Conservation (phyloP, 1,140 invertebrate genomes). For the Cydia pomonella region DNA sequence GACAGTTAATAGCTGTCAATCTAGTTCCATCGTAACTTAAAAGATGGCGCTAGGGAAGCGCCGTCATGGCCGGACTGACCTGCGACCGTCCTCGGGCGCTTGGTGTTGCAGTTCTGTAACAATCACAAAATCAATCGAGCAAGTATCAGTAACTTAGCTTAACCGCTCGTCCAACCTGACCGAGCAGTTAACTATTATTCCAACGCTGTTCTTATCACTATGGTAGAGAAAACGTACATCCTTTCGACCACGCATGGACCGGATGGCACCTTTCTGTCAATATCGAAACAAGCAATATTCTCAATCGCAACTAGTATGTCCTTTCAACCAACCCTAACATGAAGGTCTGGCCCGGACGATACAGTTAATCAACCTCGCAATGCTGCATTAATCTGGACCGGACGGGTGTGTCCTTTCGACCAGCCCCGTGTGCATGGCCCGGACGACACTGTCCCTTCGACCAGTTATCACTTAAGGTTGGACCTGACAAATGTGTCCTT, state of each 20-base stretch:
- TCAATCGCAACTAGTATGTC: too few relatives aligned
- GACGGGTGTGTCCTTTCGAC: conserved; percentile 25
- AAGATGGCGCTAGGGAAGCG: too few relatives aligned
- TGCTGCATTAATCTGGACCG: not conserved
- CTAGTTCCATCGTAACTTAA: too few relatives aligned
- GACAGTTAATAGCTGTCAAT: not conserved
- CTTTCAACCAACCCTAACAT: not conserved
- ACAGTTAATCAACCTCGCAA: not conserved
- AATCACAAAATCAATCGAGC: too few relatives aligned
- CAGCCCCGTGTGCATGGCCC: conserved; percentile 6
- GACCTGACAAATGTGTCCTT: too few relatives aligned
- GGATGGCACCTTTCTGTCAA: too few relatives aligned
- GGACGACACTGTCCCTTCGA: conserved; percentile 30
- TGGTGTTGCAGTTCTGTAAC: conserved; percentile 16
- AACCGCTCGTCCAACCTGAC: conserved; percentile 34
- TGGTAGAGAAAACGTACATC: not conserved
- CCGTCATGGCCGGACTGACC: conserved; percentile 32
- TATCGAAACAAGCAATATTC: too few relatives aligned
- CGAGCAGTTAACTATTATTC: not conserved
- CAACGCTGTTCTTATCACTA: not conserved
- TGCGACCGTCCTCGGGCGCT: conserved; percentile 35
- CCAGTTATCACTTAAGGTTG: too few relatives aligned
- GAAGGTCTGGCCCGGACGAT: not conserved
- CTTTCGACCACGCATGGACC: too few relatives aligned
- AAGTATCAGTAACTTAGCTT: too few relatives aligned